These are phyloP conservation scores for Martes martes DNA, from an alignment of 2,113 vertebrate species.

Conservation along the genomic window DNA sequence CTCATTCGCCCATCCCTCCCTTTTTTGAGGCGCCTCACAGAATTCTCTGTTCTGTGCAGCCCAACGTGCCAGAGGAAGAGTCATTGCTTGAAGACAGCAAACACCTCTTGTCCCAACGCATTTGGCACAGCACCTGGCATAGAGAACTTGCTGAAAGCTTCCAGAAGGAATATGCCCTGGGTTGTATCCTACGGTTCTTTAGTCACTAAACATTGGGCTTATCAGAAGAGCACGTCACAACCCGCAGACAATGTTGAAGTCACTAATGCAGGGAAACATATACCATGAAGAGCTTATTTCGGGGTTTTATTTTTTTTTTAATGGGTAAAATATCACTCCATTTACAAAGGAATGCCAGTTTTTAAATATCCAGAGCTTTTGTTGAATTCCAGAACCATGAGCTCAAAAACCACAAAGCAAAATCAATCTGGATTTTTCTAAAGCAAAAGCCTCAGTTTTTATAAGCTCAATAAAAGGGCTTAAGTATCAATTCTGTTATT, in stretches of 20 bases:
- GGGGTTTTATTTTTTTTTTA: not conserved
- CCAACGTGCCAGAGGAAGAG: not conserved
- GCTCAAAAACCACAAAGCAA: constrained; percentile 13
- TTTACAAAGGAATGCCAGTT: not conserved
- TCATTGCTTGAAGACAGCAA: not conserved
- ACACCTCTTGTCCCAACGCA: no score
- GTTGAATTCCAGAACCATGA: not conserved
- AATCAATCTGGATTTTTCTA: not conserved
- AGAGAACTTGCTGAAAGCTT: not conserved
- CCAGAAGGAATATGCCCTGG: not conserved
- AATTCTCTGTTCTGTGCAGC: not conserved
- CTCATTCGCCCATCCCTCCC: not conserved
- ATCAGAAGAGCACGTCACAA: not conserved
- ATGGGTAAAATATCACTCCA: not conserved
- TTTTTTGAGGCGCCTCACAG: not conserved
- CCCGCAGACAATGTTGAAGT: not conserved
- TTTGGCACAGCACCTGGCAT: not conserved
- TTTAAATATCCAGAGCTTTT: constrained; percentile 11
- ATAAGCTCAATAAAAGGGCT: not conserved
- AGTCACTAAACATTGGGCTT: not conserved
- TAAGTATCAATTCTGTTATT: not conserved
- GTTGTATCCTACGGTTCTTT: not conserved
- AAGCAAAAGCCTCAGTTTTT: not conserved
- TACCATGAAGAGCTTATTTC: not conserved
- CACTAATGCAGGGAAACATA: not conserved